These are phyloP conservation scores for Eulemur mongoz DNA, from an alignment of 2,797 vertebrate genomes.

Conservation along the genomic window DNA sequence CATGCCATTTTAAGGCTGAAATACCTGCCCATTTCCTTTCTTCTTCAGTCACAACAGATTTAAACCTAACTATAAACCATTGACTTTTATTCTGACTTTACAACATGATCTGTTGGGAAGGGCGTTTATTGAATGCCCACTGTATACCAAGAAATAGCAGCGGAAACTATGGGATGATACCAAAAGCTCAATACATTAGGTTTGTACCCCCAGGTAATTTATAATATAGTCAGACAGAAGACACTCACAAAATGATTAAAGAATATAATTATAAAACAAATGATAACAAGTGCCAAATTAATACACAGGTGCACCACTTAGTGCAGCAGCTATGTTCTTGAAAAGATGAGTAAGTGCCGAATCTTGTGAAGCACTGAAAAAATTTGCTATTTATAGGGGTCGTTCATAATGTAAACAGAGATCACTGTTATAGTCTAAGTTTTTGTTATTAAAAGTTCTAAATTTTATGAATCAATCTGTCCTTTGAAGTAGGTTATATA, in stretches of 20 bases:
- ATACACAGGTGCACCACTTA: not conserved
- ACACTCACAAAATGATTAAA: conserved; percentile 38
- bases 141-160: conserved; percentile 27
- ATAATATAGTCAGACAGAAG: not conserved
- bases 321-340: not conserved
- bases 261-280: conserved; percentile 47
- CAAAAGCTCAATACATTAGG: not conserved
- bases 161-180: not conserved
- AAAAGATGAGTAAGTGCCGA: not conserved
- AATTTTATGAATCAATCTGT: conserved; percentile 17
- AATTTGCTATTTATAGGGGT: not conserved
- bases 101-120: conserved; percentile 56
- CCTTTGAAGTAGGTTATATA: not conserved
- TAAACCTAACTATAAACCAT: conserved; percentile 49
- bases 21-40: conserved; percentile 64
- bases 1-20: conserved; percentile 67
- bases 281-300: conserved; percentile 26
- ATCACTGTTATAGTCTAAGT: not conserved
- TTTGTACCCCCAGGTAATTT: not conserved
- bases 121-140: conserved; percentile 40
- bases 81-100: conserved; percentile 62
- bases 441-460: conserved; percentile 8
- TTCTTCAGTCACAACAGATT: conserved; percentile 60
- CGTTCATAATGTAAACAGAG: not conserved
- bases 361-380: not conserved